Conservation (phyloP, 2,888 invertebrate species). For the Romanomermis culicivorax region DNA sequence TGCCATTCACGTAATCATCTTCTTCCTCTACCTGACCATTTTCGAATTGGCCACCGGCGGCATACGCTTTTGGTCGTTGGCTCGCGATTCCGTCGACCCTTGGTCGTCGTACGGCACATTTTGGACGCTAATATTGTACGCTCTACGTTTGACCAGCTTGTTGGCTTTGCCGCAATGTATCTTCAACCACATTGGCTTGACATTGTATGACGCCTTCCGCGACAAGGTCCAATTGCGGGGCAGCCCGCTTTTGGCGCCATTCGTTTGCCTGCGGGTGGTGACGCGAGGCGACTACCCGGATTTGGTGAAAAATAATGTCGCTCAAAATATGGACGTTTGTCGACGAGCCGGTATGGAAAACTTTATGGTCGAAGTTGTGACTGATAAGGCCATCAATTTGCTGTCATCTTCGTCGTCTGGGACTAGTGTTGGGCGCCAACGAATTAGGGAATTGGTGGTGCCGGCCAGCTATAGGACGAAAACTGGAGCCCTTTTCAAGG, state of each 20-base stretch:
- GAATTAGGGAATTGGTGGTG: constrained; percentile 59
- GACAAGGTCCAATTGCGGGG: constrained; percentile 69
- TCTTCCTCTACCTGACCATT: background rate
- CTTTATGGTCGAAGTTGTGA: constrained; percentile 83
- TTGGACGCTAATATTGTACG: constrained; percentile 21
- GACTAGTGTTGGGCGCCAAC: constrained; percentile 37
- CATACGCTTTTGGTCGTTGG: background rate
- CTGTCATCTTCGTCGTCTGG: constrained; percentile 2
- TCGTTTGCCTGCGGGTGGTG: constrained; percentile 76
- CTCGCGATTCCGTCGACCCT: constrained; percentile 7
- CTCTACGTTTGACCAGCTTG: constrained; percentile 22
- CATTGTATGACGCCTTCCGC: constrained; percentile 78
- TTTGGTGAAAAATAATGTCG: constrained; percentile 62
- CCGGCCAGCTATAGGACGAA: constrained; percentile 47
- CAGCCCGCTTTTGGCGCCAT: constrained; percentile 70
- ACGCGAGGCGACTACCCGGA: constrained; percentile 82
- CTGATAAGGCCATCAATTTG: constrained; percentile 45
- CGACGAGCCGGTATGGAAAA: constrained; percentile 74
- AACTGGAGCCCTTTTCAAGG: constrained; percentile 76
- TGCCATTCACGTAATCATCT: constrained; percentile 8
- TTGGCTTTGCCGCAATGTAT: constrained; percentile 28
- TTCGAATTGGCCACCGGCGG: constrained; percentile 10
- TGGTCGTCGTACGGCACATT: constrained; percentile 19
- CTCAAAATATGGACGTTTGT: constrained; percentile 63
- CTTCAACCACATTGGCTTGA: constrained; percentile 38